phyloP scores from a whole-genome alignment of 2,113 vertebrate species.

The Piaya cayana region DNA sequence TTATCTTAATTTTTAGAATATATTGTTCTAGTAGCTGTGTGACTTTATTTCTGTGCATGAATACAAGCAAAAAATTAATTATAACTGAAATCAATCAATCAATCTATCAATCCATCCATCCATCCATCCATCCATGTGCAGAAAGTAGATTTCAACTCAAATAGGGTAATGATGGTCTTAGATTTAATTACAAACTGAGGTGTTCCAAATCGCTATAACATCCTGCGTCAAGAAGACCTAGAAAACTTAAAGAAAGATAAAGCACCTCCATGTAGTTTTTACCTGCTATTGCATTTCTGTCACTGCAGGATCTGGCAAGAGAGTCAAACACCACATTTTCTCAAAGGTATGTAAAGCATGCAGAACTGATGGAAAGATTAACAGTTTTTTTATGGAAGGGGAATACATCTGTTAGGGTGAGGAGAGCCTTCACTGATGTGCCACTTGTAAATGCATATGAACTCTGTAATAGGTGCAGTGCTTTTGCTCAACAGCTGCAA shows the following conservation, averaged over 20 bases:
- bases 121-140: neutral
- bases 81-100: neutral
- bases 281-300: neutral
- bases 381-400: slow-evolving; percentile 41
- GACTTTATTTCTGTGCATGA: neutral
- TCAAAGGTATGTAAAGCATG: slow-evolving; percentile 55
- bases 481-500: slow-evolving; percentile 57
- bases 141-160: neutral
- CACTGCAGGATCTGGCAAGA: slow-evolving; percentile 39
- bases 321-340: slow-evolving; percentile 51
- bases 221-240: neutral
- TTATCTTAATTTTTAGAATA: neutral
- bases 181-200: neutral
- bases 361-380: slow-evolving; percentile 43
- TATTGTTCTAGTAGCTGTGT: neutral
- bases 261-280: neutral
- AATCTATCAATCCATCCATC: neutral
- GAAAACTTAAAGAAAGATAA: neutral
- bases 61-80: neutral
- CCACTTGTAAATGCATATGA: slow-evolving; percentile 59
- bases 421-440: slow-evolving; percentile 45
- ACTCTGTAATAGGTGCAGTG: slow-evolving; percentile 18
- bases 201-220: neutral
- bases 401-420: slow-evolving; percentile 1
- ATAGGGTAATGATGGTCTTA: neutral